Conservation (phyloP, 2,888 invertebrate species). For the Monoplex corrugatus region DNA sequence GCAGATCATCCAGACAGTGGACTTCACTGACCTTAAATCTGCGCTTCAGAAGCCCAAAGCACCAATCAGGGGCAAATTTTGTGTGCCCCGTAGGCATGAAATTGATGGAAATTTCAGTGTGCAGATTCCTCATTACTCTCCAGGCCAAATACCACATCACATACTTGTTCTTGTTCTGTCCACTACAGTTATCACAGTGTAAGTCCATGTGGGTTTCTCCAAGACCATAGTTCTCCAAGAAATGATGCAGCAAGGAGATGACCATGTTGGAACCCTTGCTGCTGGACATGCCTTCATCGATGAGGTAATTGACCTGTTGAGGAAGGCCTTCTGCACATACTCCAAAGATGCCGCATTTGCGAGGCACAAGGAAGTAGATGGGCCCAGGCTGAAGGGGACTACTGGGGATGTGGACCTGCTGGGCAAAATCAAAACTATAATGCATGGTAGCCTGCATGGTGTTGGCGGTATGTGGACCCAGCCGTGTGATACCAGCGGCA, state of each 20-base stretch:
- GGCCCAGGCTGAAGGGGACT: conserved; percentile 65
- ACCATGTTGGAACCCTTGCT: conserved; percentile 51
- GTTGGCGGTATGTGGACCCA: background rate
- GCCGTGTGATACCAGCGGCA: background rate
- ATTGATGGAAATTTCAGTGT: conserved; percentile 28
- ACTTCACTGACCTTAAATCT: conserved; percentile 47
- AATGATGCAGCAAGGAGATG: conserved; percentile 46
- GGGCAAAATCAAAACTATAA: conserved; percentile 62
- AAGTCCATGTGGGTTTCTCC: conserved; percentile 29
- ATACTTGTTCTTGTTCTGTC: conserved; percentile 49
- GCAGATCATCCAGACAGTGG: conserved; percentile 45
- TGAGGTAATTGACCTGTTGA: conserved; percentile 56
- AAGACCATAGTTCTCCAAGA: conserved; percentile 48
- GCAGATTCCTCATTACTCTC: conserved; percentile 45
- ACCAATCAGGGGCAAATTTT: no score
- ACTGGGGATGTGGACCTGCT: conserved; percentile 61
- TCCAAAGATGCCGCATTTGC: conserved; percentile 65
- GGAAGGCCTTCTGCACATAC: conserved; percentile 56
- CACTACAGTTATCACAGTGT: conserved; percentile 28
- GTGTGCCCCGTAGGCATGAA: no score
- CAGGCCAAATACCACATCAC: conserved; percentile 53
- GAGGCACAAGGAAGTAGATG: conserved; percentile 61
- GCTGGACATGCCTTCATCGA: conserved; percentile 59
- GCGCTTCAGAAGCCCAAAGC: conserved; percentile 56
- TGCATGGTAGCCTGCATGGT: conserved; percentile 5